phyloP scores from a whole-genome alignment of 2,797 vertebrate genomes.

The Sebastes diploproa region DNA sequence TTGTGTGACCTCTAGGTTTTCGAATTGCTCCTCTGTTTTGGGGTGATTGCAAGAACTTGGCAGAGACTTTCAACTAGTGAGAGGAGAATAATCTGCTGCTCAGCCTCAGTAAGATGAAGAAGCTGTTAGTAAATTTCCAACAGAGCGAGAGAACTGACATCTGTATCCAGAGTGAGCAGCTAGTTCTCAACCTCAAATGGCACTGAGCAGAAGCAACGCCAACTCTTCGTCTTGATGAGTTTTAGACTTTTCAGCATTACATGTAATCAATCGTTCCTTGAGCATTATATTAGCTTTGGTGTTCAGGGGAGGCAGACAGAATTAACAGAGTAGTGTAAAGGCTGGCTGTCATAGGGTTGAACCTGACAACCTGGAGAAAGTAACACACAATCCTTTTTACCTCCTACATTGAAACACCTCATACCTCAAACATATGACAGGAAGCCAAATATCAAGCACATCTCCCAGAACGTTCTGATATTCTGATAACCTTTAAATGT shows the following conservation, averaged over 20 bases:
- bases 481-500: not conserved
- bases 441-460: constrained; percentile 10
- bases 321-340: constrained; percentile 16
- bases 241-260: not conserved
- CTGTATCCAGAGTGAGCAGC: not conserved
- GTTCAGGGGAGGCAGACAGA: not conserved
- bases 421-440: not conserved
- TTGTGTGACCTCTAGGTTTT: not conserved
- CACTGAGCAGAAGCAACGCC: not conserved
- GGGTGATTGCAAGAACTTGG: not conserved
- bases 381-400: constrained; percentile 21
- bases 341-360: constrained; percentile 5
- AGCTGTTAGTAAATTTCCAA: not conserved
- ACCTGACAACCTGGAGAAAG: constrained; percentile 23
- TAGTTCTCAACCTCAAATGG: not conserved
- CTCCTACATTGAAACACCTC: constrained; percentile 10
- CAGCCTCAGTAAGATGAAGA: not conserved
- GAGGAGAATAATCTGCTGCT: not conserved
- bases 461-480: not conserved
- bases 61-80: not conserved
- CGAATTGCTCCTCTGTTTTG: not conserved
- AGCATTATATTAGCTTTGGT: not conserved
- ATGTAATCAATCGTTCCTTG: not conserved
- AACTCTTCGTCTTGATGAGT: not conserved
- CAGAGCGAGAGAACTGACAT: not conserved